Evolutionary conservation across 2,113 vertebrate genomes (phyloP).

Genomic region (Bolborhynchus lineola): DNA sequence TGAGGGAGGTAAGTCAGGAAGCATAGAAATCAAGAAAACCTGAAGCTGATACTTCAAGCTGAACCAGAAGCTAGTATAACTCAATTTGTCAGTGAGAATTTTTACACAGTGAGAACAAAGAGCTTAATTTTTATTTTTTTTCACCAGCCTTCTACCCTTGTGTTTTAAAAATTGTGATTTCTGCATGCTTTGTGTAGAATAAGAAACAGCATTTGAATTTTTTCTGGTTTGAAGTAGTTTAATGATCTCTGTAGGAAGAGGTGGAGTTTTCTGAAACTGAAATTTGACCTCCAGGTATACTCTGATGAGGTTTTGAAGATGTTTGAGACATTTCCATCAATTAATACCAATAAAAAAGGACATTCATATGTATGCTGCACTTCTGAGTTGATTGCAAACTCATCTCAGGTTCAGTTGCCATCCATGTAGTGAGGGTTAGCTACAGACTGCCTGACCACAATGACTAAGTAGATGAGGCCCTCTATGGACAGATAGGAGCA

Average conservation of each 20-base stretch:
- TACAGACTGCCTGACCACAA: neutral
- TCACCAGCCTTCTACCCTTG: neutral
- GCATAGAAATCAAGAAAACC: neutral
- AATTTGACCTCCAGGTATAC: conserved; percentile 36
- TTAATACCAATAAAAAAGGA: neutral
- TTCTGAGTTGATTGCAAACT: conserved; percentile 27
- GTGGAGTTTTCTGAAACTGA: conserved; percentile 1
- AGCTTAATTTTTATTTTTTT: neutral
- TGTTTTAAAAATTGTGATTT: neutral
- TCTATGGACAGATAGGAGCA: neutral
- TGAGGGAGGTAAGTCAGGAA: conserved; percentile 27
- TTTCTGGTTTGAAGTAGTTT: neutral
- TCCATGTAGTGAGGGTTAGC: neutral
- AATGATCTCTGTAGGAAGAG: neutral
- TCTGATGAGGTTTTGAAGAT: neutral
- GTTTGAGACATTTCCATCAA: conserved; percentile 12
- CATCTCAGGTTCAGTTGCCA: neutral
- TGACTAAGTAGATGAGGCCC: neutral
- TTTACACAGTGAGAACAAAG: neutral
- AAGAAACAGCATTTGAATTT: neutral
- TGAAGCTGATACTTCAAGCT: neutral
- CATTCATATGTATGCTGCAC: neutral
- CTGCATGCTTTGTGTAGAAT: neutral
- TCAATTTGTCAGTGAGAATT: conserved; percentile 35
- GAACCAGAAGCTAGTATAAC: neutral